Conservation (phyloP, 2,888 invertebrate species). For the Ganaspis brasiliensis region DNA sequence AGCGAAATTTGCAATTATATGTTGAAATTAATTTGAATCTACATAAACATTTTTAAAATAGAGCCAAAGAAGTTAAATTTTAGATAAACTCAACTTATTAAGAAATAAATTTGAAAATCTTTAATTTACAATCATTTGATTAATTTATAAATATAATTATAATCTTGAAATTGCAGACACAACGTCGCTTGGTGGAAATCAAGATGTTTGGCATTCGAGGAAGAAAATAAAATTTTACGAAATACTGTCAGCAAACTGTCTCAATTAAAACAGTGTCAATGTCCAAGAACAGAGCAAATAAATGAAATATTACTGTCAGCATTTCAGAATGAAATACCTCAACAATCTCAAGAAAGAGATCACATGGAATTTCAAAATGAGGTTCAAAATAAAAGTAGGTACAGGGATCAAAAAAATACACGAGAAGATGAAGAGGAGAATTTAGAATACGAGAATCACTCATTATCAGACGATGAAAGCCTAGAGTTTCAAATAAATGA, state of each 20-base stretch:
- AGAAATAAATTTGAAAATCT: too few relatives aligned
- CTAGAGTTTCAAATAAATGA: constrained; percentile 84
- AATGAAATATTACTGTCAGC: not conserved
- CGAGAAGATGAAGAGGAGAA: constrained; percentile 53
- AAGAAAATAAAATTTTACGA: constrained; percentile 72
- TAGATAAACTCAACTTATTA: too few relatives aligned
- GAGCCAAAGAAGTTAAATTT: too few relatives aligned
- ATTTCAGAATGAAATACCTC: not conserved
- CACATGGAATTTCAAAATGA: constrained; percentile 5
- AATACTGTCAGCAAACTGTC: constrained; percentile 64
- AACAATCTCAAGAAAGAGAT: not conserved
- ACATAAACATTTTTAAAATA: not conserved
- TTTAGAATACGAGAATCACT: constrained; percentile 63
- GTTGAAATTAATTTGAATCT: too few relatives aligned
- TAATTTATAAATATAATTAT: too few relatives aligned
- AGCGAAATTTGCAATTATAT: too few relatives aligned
- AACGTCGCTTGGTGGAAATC: constrained; percentile 77
- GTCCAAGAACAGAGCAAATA: not conserved
- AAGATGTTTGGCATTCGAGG: constrained; percentile 74
- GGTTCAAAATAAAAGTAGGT: constrained; percentile 20
- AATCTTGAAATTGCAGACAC: constrained; percentile 68
- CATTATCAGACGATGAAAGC: constrained; percentile 74
- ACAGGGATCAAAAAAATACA: constrained; percentile 13
- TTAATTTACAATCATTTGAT: constrained; percentile 7
- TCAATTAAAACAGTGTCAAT: constrained; percentile 43